These are phyloP conservation scores for Coregonus sp. DNA, from an alignment of 2,797 vertebrate species.

Conservation along the genomic window DNA sequence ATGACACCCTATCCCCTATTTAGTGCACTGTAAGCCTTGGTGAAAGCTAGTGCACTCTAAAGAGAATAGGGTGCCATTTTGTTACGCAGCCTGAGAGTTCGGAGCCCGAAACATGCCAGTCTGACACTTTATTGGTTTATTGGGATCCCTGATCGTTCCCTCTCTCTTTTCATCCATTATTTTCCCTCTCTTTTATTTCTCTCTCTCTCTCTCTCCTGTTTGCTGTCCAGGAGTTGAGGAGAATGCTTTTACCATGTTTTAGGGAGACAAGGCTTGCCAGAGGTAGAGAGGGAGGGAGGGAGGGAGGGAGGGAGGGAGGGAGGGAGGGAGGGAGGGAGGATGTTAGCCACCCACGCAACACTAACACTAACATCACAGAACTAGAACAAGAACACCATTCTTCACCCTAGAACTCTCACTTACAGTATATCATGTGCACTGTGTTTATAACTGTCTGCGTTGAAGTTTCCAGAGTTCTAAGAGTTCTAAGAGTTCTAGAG, in stretches of 20 bases:
- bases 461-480: too few relatives aligned
- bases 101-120: constrained; percentile 29
- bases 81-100: constrained; percentile 5
- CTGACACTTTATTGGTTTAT: neutral
- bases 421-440: too few relatives aligned
- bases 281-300: constrained; percentile 20
- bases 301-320: constrained; percentile 18
- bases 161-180: constrained; percentile 11
- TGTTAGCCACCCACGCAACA: constrained; percentile 44
- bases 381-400: constrained; percentile 48
- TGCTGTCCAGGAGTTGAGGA: constrained; percentile 4
- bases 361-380: neutral
- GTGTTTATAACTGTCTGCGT: too few relatives aligned
- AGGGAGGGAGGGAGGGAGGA: neutral
- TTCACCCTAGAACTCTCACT: constrained; percentile 13
- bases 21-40: too few relatives aligned
- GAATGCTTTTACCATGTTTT: constrained; percentile 10
- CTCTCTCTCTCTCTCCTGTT: constrained; percentile 28
- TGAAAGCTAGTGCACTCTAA: neutral
- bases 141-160: neutral
- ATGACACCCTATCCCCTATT: neutral
- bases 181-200: neutral
- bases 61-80: too few relatives aligned
- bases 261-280: constrained; percentile 30
- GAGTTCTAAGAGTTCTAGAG: neutral